Percentiles rank a stretch among this genome's conserved stretches.
Evolutionary conservation across 2,888 invertebrate genomes (phyloP).

Genomic region (Drosophila anomalata): DNA sequence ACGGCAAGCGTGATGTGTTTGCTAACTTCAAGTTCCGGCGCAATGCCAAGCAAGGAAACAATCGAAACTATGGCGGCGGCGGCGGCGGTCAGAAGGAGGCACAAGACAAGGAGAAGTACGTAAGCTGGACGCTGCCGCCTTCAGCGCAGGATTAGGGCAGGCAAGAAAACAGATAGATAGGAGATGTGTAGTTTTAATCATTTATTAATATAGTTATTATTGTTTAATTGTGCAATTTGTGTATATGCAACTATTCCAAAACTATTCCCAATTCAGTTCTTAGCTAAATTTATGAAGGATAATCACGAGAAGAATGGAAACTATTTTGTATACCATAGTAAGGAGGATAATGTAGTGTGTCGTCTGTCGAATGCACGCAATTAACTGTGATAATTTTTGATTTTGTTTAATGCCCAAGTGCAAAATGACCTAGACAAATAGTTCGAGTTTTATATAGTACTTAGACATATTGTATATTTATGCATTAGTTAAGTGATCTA

Average conservation of each 20-base stretch:
- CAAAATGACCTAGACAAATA: slow-evolving; percentile 57
- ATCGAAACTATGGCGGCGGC: slow-evolving; percentile 66
- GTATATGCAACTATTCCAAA: slow-evolving; percentile 72
- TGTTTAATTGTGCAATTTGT: slow-evolving; percentile 63
- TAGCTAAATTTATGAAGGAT: slow-evolving; percentile 46
- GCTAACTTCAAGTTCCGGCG: slow-evolving; percentile 82
- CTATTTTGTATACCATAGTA: slow-evolving; percentile 48
- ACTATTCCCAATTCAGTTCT: slow-evolving; percentile 59
- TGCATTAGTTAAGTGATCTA: slow-evolving; percentile 48
- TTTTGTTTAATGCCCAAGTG: slow-evolving; percentile 63
- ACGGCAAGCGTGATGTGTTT: slow-evolving; percentile 76
- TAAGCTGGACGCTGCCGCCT: slow-evolving; percentile 77
- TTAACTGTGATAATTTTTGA: slow-evolving; percentile 78
- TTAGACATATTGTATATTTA: slow-evolving; percentile 50
- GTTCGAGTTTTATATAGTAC: slow-evolving; percentile 51
- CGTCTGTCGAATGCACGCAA: slow-evolving; percentile 73
- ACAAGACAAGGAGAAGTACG: slow-evolving; percentile 78
- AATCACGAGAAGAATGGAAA: slow-evolving; percentile 29
- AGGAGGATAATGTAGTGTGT: slow-evolving; percentile 45
- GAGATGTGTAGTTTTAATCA: slow-evolving; percentile 39
- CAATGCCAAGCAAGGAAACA: slow-evolving; percentile 56
- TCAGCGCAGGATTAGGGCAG: slow-evolving; percentile 49
- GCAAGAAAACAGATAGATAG: slow-evolving; percentile 6
- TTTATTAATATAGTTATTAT: slow-evolving; percentile 48
- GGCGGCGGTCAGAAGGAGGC: slow-evolving; percentile 35